phyloP scores from a whole-genome alignment of 2,797 vertebrate species.

The Tolypeutes matacus region DNA sequence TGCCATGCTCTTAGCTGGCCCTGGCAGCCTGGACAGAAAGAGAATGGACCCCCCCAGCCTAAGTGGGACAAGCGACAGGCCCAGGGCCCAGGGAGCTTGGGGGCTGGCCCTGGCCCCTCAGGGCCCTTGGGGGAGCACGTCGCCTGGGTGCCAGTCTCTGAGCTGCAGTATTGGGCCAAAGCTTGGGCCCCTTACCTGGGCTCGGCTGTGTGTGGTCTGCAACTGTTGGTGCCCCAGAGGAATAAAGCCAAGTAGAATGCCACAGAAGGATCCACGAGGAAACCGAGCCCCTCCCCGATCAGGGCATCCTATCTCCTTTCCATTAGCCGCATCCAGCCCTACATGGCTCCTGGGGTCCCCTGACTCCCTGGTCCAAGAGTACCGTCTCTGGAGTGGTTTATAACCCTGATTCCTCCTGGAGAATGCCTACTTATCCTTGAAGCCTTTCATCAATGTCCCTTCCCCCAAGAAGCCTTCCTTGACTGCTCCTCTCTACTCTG shows the following conservation, averaged over 20 bases:
- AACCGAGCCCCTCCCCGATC: background rate
- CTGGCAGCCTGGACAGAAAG: background rate
- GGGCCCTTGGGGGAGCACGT: background rate
- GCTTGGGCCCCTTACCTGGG: background rate
- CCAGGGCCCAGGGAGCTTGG: rapidly evolving
- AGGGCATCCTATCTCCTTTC: background rate
- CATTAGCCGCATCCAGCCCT: background rate
- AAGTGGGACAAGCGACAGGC: background rate
- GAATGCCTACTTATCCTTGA: background rate
- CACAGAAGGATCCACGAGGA: rapidly evolving
- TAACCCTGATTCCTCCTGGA: background rate
- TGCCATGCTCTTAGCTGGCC: rapidly evolving
- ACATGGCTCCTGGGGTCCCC: background rate
- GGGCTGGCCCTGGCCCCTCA: rapidly evolving
- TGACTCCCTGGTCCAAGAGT: background rate
- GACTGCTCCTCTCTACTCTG: background rate
- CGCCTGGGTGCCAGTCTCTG: background rate
- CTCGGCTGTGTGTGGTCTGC: rapidly evolving
- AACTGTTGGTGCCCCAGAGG: rapidly evolving
- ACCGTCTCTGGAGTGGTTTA: background rate
- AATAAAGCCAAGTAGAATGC: rapidly evolving
- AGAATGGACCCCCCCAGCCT: background rate
- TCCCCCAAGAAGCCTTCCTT: background rate
- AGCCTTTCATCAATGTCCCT: background rate
- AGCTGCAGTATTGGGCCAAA: background rate